phyloP scores from a whole-genome alignment of 2,888 invertebrate genomes.

The Eupithecia insigniata region DNA sequence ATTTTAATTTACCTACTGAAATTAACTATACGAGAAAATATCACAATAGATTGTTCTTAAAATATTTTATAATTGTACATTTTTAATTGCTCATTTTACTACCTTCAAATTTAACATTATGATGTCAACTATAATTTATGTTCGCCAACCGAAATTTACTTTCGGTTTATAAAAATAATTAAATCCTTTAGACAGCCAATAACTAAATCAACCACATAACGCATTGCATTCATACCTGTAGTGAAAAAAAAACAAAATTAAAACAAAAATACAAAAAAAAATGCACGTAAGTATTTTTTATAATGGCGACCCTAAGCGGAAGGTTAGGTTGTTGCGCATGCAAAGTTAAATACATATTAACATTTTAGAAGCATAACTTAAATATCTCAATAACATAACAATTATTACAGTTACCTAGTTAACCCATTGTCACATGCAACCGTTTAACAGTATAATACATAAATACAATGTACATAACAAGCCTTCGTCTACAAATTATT shows the following conservation, averaged over 20 bases:
- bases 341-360: slow-evolving; percentile 12
- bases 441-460: slow-evolving; percentile 31
- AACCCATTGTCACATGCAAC: slow-evolving; percentile 22
- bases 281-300: slow-evolving; percentile 16
- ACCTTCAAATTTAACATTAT: not conserved
- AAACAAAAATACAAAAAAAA: slow-evolving; percentile 46
- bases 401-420: slow-evolving; percentile 7
- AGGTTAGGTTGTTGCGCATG: slow-evolving; percentile 8
- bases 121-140: slow-evolving; percentile 4
- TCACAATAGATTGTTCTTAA: slow-evolving; percentile 35
- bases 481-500: slow-evolving; percentile 41
- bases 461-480: slow-evolving; percentile 27
- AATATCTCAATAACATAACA: slow-evolving; percentile 23
- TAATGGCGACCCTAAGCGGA: not conserved
- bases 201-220: slow-evolving; percentile 77
- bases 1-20: slow-evolving; percentile 22
- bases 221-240: slow-evolving; percentile 82
- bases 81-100: slow-evolving; percentile 15
- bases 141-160: not conserved
- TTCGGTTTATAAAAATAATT: slow-evolving; percentile 49
- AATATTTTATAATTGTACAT: slow-evolving; percentile 31
- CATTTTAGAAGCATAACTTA: slow-evolving; percentile 28
- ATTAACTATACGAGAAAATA: slow-evolving; percentile 31
- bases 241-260: slow-evolving; percentile 60
- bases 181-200: slow-evolving; percentile 58